phyloP scores from a whole-genome alignment of 2,797 vertebrate genomes.

The Atherinosoma microstoma region DNA sequence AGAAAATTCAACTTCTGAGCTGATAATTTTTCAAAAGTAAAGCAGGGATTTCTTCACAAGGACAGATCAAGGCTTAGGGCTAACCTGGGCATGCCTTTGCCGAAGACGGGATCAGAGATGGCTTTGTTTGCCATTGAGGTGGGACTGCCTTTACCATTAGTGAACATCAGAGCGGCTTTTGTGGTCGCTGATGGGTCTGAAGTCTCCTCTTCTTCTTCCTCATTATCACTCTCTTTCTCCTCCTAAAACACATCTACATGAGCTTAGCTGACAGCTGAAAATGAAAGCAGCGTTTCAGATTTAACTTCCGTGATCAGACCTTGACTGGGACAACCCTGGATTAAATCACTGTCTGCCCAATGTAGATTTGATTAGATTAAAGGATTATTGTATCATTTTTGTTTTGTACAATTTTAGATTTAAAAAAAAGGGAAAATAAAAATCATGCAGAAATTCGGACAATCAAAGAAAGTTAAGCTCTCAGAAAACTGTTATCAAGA shows the following conservation, averaged over 20 bases:
- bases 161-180: slow-evolving; percentile 51
- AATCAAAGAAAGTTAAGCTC: not conserved
- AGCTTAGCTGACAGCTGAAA: slow-evolving; percentile 55
- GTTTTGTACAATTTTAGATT: not conserved
- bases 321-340: not conserved
- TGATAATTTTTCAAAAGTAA: slow-evolving; percentile 15
- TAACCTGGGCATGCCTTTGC: slow-evolving; percentile 62
- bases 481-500: not conserved
- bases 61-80: not conserved
- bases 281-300: not conserved
- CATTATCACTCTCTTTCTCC: slow-evolving; percentile 92
- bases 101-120: slow-evolving; percentile 23
- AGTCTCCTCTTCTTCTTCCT: slow-evolving; percentile 86
- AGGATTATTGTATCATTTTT: not conserved
- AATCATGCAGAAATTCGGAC: not conserved
- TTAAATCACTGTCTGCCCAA: slow-evolving; percentile 2
- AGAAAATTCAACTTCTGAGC: slow-evolving; percentile 14
- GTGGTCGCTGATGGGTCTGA: slow-evolving; percentile 70
- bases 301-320: not conserved
- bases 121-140: slow-evolving; percentile 30
- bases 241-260: slow-evolving; percentile 83
- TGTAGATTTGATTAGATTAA: not conserved
- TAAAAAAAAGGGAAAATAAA: not conserved
- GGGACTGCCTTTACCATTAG: slow-evolving; percentile 49
- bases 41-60: not conserved